Percentiles rank a stretch among this genome's conserved stretches.
Conservation (phyloP, 2,888 invertebrate genomes). For the Leucophenga montana region DNA sequence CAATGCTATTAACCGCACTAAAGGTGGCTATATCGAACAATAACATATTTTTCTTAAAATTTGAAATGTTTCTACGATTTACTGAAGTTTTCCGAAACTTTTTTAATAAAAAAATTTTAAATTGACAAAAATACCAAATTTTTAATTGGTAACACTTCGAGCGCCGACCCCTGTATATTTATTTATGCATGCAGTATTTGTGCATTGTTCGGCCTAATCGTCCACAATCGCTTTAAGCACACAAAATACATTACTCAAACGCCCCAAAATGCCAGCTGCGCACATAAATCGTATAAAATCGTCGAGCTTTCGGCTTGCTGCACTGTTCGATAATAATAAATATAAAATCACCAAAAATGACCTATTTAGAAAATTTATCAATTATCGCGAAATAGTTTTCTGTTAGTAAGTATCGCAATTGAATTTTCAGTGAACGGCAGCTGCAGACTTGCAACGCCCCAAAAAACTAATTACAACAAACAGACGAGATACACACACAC, state of each 20-base stretch:
- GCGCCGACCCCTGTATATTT: too few relatives aligned
- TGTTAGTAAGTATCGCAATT: slow-evolving; percentile 12
- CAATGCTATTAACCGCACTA: too few relatives aligned
- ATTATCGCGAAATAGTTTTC: slow-evolving; percentile 25
- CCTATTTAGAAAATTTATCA: slow-evolving; percentile 28
- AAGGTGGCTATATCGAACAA: too few relatives aligned
- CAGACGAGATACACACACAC: neutral
- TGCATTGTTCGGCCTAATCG: too few relatives aligned
- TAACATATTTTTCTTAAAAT: too few relatives aligned
- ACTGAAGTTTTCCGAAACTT: too few relatives aligned
- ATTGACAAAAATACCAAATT: too few relatives aligned
- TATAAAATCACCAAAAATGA: slow-evolving; percentile 12
- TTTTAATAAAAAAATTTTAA: too few relatives aligned
- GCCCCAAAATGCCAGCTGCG: neutral
- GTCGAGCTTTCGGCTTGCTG: neutral
- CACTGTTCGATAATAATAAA: neutral
- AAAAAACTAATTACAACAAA: slow-evolving; percentile 41
- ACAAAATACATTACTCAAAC: slow-evolving; percentile 14
- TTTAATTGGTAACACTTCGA: too few relatives aligned
- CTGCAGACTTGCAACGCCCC: slow-evolving; percentile 8
- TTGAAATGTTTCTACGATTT: too few relatives aligned
- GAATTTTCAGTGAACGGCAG: neutral
- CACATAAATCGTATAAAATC: slow-evolving; percentile 10
- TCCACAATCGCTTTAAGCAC: neutral
- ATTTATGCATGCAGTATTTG: too few relatives aligned